These are phyloP conservation scores for Porites lobata DNA, from an alignment of 92 coral and sea anemone species.

Conservation along the genomic window DNA sequence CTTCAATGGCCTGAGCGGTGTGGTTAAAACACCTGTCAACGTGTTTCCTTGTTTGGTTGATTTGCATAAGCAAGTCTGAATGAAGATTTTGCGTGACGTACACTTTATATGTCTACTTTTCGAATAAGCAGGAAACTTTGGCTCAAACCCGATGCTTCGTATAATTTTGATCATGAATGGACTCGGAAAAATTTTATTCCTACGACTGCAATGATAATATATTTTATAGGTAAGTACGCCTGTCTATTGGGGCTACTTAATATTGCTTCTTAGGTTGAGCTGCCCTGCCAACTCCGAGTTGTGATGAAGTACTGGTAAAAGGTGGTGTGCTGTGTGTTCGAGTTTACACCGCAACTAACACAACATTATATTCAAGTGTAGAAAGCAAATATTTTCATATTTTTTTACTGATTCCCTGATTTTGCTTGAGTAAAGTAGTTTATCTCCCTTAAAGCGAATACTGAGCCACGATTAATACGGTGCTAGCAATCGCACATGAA, in stretches of 20 bases:
- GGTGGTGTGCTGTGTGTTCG: no score
- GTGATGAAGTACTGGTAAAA: no score
- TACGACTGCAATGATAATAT: slow-evolving; percentile 22
- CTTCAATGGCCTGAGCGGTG: slow-evolving; percentile 2
- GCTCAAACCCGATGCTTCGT: slow-evolving; percentile 6
- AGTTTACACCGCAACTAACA: no score
- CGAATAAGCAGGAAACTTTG: neutral
- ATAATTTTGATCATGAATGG: slow-evolving; percentile 10
- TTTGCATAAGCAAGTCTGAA: slow-evolving; percentile 36
- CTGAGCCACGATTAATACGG: no score
- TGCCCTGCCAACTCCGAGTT: no score
- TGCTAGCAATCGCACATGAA: no score
- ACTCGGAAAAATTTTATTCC: neutral
- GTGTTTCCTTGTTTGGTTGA: neutral
- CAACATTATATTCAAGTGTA: no score
- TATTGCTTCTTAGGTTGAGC: no score
- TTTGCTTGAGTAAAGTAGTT: neutral
- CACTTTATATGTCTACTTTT: neutral
- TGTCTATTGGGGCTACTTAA: neutral
- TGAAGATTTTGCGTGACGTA: slow-evolving; percentile 35
- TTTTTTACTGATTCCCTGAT: neutral
- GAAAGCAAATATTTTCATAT: no score
- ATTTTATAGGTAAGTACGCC: slow-evolving; percentile 28
- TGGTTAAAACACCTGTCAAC: slow-evolving; percentile 44
- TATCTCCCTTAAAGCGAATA: neutral